Percentiles rank a stretch among this genome's conserved stretches.
Conservation (phyloP, 2,888 invertebrate species). For the Pseudanteris insignis region DNA sequence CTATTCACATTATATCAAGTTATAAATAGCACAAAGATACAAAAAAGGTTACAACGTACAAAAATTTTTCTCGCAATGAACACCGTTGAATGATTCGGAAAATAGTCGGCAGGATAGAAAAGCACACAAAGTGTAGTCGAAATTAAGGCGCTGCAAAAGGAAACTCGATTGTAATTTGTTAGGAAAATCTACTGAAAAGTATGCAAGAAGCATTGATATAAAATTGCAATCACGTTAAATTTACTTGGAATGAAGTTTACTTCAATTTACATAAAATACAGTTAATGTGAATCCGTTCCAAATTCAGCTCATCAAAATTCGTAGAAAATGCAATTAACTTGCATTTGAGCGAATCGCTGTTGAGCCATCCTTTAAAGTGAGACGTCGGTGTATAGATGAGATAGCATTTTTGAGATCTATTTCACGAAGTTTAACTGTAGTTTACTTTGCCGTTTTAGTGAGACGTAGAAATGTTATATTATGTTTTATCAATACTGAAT, state of each 20-base stretch:
- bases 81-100: conserved; percentile 6
- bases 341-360: conserved; percentile 18
- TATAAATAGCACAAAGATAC: too few relatives aligned
- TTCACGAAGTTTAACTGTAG: conserved; percentile 1
- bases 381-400: conserved; percentile 2
- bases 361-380: conserved; percentile 24
- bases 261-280: conserved; percentile 31
- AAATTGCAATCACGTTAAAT: conserved; percentile 32
- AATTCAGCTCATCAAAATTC: conserved; percentile 33
- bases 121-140: conserved; percentile 17
- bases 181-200: conserved; percentile 20
- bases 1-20: too few relatives aligned
- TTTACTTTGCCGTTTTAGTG: too few relatives aligned
- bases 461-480: too few relatives aligned
- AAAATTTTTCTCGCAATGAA: conserved; percentile 9
- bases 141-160: conserved; percentile 21
- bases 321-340: conserved; percentile 32
- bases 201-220: conserved; percentile 26
- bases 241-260: conserved; percentile 24
- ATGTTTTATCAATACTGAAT: too few relatives aligned
- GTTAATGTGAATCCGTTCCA: conserved; percentile 21
- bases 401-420: conserved; percentile 4
- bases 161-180: conserved; percentile 21
- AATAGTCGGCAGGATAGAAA: conserved; percentile 3
- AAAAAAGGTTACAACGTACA: too few relatives aligned